phyloP scores from a whole-genome alignment of 1,140 invertebrate genomes.

The Nasonia giraulti region DNA sequence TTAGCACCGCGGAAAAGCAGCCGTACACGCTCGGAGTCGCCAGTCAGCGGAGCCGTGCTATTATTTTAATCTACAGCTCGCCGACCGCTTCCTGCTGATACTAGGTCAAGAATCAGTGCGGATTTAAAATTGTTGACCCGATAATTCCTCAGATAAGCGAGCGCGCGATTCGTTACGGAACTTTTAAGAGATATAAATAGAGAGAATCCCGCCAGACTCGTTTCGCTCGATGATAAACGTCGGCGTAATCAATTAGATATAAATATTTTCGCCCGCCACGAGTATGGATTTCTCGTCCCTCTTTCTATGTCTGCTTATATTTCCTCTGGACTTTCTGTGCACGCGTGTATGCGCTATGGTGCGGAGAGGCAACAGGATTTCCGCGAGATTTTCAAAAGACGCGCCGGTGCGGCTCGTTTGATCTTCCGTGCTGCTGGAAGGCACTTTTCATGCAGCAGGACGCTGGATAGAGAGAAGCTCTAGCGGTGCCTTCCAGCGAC shows the following conservation, averaged over 20 bases:
- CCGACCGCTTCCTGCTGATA: constrained; percentile 1
- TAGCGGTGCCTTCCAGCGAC: neutral
- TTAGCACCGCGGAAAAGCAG: neutral
- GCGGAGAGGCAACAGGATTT: neutral
- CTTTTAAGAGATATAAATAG: neutral
- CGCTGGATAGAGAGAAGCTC: constrained; percentile 17
- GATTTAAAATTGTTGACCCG: neutral
- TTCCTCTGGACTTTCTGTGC: neutral
- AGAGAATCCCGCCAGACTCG: neutral
- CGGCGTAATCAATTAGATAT: no score
- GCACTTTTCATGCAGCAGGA: neutral
- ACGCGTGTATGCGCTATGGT: neutral
- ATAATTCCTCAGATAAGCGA: constrained; percentile 5
- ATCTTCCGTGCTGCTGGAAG: constrained; percentile 4
- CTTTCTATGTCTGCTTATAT: neutral
- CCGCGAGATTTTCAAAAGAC: constrained; percentile 18
- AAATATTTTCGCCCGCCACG: no score
- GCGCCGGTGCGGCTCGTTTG: constrained; percentile 8
- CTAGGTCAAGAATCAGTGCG: constrained; percentile 8
- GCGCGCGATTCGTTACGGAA: neutral
- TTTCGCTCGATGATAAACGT: neutral
- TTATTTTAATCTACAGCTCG: neutral
- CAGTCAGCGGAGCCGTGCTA: neutral
- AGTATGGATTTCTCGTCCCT: neutral
- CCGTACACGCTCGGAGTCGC: no score